These are phyloP conservation scores for Erythrocercus mccallii DNA, from an alignment of 2,113 vertebrate genomes.

Conservation along the genomic window DNA sequence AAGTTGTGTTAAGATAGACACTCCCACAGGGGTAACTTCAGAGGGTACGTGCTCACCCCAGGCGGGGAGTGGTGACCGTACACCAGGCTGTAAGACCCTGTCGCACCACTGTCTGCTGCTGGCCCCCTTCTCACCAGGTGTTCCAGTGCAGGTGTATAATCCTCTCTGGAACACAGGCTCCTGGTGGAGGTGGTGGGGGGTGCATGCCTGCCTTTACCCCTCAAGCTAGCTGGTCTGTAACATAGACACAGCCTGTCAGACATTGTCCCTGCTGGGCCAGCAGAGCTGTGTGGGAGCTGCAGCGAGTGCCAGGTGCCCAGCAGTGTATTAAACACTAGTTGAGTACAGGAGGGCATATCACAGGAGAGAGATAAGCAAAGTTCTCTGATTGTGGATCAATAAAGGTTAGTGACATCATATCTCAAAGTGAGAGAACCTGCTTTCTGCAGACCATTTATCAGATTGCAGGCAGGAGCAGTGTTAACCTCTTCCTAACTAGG, in stretches of 20 bases:
- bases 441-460: constrained; percentile 92
- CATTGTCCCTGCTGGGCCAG: constrained; percentile 68
- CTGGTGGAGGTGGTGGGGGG: background rate
- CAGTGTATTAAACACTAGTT: constrained; percentile 96
- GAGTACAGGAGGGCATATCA: constrained; percentile 90
- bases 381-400: constrained; percentile 92
- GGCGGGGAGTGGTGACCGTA: fast-evolving
- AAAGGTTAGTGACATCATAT: constrained; percentile 99
- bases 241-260: constrained; percentile 47
- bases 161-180: background rate
- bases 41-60: fast-evolving
- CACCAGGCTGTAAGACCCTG: fast-evolving
- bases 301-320: constrained; percentile 73
- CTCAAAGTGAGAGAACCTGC: constrained; percentile 93
- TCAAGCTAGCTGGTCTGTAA: background rate
- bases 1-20: background rate
- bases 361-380: constrained; percentile 90
- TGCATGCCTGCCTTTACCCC: fast-evolving
- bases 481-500: constrained; percentile 71
- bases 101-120: fast-evolving
- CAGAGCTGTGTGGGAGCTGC: constrained; percentile 70
- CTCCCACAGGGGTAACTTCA: background rate
- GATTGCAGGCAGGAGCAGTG: constrained; percentile 66
- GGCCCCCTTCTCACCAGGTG: background rate
- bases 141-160: fast-evolving